These are phyloP conservation scores for Neosilurus hyrtlii DNA, from an alignment of 2,797 vertebrate species.

Conservation along the genomic window DNA sequence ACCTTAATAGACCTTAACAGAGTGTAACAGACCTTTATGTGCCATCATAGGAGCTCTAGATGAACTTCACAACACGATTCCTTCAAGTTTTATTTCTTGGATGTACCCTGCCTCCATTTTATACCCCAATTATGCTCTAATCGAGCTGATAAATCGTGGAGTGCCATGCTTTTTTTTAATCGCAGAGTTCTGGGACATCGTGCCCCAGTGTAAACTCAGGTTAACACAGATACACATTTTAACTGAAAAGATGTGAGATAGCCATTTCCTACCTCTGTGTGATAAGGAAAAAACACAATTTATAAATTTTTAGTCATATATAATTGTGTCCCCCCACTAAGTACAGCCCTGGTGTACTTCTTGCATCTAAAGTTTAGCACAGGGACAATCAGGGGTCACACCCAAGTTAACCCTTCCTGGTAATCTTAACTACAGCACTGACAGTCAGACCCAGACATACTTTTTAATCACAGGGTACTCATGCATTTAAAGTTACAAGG, in stretches of 20 bases:
- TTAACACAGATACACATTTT: not conserved
- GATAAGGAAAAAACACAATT: not conserved
- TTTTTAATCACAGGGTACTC: slow-evolving; percentile 23
- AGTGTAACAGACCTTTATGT: too few species aligned
- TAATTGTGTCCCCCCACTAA: too few species aligned
- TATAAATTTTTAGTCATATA: not conserved
- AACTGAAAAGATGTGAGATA: not conserved
- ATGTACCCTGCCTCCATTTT: too few species aligned
- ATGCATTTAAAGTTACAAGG: slow-evolving; percentile 16
- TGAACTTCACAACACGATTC: too few species aligned
- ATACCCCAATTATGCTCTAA: too few species aligned
- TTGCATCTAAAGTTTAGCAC: slow-evolving; percentile 5
- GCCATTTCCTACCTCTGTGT: not conserved
- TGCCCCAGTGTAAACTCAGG: too few species aligned
- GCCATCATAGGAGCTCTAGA: too few species aligned
- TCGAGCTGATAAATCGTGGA: too few species aligned
- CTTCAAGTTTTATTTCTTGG: too few species aligned
- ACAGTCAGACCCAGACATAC: not conserved
- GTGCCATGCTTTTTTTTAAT: too few species aligned
- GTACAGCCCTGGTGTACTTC: not conserved
- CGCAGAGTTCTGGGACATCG: too few species aligned
- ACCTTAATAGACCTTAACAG: too few species aligned
- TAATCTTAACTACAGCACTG: slow-evolving; percentile 10
- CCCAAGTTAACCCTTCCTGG: not conserved
- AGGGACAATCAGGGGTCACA: not conserved